These are phyloP conservation scores for Denticeps clupeoides DNA, from an alignment of 2,797 vertebrate genomes.

Conservation along the genomic window DNA sequence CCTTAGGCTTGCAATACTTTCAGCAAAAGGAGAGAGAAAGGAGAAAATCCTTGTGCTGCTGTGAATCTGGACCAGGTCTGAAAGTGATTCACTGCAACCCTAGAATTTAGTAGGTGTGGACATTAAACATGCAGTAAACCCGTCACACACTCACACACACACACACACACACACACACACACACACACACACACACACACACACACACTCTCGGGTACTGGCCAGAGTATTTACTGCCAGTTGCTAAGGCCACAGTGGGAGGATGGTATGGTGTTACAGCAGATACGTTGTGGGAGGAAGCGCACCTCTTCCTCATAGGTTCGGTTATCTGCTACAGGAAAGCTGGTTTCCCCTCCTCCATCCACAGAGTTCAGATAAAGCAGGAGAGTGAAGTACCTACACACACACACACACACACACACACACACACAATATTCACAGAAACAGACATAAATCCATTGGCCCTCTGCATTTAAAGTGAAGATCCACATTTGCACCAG, in stretches of 20 bases:
- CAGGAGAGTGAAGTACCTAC: slow-evolving; percentile 80
- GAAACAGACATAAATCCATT: not conserved
- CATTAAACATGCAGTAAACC: not conserved
- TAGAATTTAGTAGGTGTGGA: no score
- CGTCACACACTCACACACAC: slow-evolving; percentile 5
- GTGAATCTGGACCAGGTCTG: no score
- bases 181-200: no score
- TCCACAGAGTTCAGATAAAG: slow-evolving; percentile 87
- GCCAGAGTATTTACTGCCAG: no score
- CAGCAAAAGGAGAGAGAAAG: no score
- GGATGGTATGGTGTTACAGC: slow-evolving; percentile 9
- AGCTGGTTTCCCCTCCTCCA: slow-evolving; percentile 82
- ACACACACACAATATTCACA: not conserved
- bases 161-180: slow-evolving; percentile 9
- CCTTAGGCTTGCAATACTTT: no score
- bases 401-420: not conserved
- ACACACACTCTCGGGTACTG: no score
- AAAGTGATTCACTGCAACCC: no score
- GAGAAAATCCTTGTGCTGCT: no score
- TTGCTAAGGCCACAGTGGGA: slow-evolving; percentile 8
- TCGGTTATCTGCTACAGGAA: slow-evolving; percentile 91
- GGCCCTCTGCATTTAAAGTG: no score
- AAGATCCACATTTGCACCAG: no score
- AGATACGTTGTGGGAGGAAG: not conserved
- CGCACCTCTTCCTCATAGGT: slow-evolving; percentile 86